Percentiles rank a stretch among this genome's conserved stretches.
Conservation (phyloP, 2,113 vertebrate species). For the Cyphotilapia sp. region DNA sequence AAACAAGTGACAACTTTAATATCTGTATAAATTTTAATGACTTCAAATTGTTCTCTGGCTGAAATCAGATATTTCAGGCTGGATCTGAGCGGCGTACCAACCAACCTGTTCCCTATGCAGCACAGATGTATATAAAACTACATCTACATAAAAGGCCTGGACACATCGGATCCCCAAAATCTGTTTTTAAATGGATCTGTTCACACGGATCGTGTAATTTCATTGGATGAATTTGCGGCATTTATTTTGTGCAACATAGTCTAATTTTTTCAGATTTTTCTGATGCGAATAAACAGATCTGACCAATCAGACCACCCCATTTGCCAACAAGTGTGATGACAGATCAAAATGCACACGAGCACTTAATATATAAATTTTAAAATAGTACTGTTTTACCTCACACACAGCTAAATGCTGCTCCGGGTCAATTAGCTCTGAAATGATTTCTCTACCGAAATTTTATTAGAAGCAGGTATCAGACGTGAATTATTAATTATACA, state of each 20-base stretch:
- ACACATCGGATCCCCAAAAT: background rate
- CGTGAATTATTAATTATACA: background rate
- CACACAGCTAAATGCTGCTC: background rate
- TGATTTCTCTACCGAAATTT: background rate
- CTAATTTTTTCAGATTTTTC: background rate
- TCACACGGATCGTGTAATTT: background rate
- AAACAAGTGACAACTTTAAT: background rate
- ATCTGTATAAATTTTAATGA: background rate
- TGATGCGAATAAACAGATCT: background rate
- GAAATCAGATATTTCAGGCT: background rate
- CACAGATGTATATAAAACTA: background rate
- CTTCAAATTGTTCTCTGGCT: background rate
- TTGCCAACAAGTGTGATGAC: background rate
- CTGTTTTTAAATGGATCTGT: accelerated
- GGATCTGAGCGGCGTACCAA: background rate
- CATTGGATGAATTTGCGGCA: accelerated
- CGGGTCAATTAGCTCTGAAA: background rate
- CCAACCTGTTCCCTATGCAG: background rate
- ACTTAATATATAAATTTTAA: background rate
- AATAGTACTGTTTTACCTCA: background rate
- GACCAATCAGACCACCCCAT: background rate
- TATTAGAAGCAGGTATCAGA: background rate
- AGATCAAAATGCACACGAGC: background rate
- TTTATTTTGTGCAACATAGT: background rate
- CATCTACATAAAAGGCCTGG: background rate